A percentile compares a stretch with the other conserved stretches of the same genome.
Conservation (phyloP, 2,797 vertebrate species). For the Babyrousa celebensis region DNA sequence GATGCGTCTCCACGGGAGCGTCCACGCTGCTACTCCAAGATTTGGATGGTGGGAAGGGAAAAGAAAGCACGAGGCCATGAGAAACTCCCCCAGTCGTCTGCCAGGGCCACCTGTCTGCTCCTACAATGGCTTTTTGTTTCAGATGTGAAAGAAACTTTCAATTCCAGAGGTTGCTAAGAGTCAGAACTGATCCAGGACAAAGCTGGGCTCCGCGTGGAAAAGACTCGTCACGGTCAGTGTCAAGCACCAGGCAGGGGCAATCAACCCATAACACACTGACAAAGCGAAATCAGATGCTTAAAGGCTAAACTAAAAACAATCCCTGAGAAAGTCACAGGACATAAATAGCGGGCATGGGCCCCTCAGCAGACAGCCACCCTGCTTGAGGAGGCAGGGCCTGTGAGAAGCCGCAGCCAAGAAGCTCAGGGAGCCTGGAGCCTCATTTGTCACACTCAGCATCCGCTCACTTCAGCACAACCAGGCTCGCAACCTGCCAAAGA, state of each 20-base stretch:
- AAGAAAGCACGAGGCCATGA: background rate
- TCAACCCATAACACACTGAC: background rate
- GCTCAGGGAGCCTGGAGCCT: background rate
- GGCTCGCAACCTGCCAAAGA: fast-evolving
- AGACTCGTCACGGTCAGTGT: background rate
- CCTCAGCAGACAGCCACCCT: background rate
- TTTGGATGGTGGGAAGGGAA: fast-evolving
- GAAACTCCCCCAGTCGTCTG: background rate
- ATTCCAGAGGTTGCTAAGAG: background rate
- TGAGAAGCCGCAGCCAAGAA: background rate
- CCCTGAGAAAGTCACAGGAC: constrained; percentile 53
- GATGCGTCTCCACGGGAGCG: background rate
- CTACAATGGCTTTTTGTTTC: background rate
- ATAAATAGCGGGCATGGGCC: constrained; percentile 31
- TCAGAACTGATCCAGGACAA: background rate
- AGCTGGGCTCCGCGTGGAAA: background rate
- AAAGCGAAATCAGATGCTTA: constrained; percentile 45
- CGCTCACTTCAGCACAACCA: fast-evolving
- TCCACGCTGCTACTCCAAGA: background rate
- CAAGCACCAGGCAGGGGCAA: background rate
- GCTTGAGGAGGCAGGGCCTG: background rate
- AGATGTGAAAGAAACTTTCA: background rate
- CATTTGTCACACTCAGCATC: fast-evolving
- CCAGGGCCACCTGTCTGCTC: background rate
- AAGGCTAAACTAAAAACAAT: constrained; percentile 57